Percentiles rank a stretch among this genome's conserved stretches.
Evolutionary conservation across 2,888 invertebrate species (phyloP).

Genomic region (Drosophila meridiana): DNA sequence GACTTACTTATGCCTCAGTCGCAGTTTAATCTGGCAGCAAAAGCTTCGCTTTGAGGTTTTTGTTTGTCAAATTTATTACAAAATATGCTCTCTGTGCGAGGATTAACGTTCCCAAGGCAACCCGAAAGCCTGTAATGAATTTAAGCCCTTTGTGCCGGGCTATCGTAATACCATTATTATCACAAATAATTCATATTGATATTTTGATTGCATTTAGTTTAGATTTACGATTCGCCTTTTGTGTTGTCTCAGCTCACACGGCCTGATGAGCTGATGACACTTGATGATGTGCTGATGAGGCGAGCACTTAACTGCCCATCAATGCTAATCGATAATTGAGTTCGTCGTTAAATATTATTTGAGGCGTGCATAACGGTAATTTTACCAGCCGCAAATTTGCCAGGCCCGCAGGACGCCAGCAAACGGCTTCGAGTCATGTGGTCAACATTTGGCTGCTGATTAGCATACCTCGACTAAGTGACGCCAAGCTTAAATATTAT

Average conservation of each 20-base stretch:
- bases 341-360: slow-evolving; percentile 10
- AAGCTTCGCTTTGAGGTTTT: not conserved
- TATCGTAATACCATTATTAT: not conserved
- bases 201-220: not conserved
- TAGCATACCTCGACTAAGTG: slow-evolving; percentile 8
- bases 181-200: not conserved
- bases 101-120: not conserved
- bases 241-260: not conserved
- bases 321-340: slow-evolving; percentile 20
- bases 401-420: not conserved
- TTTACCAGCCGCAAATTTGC: slow-evolving; percentile 23
- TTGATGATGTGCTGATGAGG: slow-evolving; percentile 12
- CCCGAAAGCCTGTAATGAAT: not conserved
- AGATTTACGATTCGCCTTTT: not conserved
- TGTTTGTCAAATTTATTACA: not conserved
- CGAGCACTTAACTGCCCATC: slow-evolving; percentile 16
- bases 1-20: not conserved
- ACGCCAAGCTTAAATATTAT: slow-evolving; percentile 58
- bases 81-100: not conserved
- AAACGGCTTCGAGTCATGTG: slow-evolving; percentile 27
- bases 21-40: not conserved
- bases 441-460: slow-evolving; percentile 33
- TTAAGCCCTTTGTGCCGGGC: not conserved
- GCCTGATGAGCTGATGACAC: not conserved
- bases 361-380: slow-evolving; percentile 1